phyloP scores from a whole-genome alignment of 2,797 vertebrate genomes.

The Ceryle rudis region DNA sequence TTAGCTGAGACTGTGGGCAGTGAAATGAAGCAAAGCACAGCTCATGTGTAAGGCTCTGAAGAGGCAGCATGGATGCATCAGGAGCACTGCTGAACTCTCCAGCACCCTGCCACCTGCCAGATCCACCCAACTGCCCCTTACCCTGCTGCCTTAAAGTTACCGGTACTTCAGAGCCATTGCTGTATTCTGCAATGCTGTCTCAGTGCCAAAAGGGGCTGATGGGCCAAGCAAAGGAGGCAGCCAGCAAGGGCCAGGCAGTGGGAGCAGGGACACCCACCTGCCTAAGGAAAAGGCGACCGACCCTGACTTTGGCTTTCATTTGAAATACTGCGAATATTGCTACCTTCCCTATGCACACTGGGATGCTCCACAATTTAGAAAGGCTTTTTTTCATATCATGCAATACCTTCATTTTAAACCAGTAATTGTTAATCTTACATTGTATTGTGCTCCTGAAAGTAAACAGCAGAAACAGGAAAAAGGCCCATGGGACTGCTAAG shows the following conservation, averaged over 20 bases:
- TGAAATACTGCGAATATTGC: not conserved
- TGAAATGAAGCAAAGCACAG: not conserved
- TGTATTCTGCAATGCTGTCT: not conserved
- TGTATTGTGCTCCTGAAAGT: not conserved
- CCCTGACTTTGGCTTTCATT: not conserved
- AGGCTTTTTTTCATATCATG: not conserved
- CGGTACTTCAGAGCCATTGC: accelerated
- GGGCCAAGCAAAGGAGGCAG: not conserved
- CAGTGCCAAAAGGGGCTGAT: accelerated
- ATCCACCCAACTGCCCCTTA: accelerated
- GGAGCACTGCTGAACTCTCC: not conserved
- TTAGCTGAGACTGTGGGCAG: accelerated
- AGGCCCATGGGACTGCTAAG: not conserved
- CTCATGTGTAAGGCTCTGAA: not conserved
- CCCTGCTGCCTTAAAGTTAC: accelerated
- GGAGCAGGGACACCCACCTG: not conserved
- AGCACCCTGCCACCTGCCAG: not conserved
- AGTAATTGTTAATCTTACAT: not conserved
- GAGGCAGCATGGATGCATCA: not conserved
- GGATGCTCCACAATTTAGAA: not conserved
- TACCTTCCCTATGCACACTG: accelerated
- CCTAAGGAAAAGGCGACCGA: accelerated
- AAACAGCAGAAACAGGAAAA: not conserved
- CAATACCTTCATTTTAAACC: not conserved
- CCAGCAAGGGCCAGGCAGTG: not conserved